Base-by-base conservation (phyloP, 2,797 vertebrate species). In the Catostomus latipinnis region DNA sequence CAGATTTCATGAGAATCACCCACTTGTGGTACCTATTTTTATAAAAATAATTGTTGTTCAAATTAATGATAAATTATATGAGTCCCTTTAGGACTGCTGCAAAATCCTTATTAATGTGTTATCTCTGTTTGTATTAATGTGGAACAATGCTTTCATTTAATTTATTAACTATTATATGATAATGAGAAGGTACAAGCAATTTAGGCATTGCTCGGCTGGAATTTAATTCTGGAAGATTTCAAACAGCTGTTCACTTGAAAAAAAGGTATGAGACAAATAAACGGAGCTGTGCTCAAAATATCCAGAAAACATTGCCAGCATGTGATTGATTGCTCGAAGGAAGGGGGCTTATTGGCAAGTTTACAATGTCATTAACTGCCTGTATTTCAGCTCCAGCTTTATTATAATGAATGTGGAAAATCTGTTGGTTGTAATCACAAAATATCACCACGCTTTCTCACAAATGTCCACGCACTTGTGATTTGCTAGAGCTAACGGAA, bases 321-420 rank as follows among this genome's bases (percentile, higher is more conserved):
- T 85, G 50, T 89, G 87, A 89, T 89, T 87, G 86, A 90, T 89
- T 86, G 81, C 87, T 87, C 81, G 82, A 89, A 85, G 89, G 82
- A 87, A 81, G 78, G 70, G 71, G 76, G 83, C 67, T 88, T 87
- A 86, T 88, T 90, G 88, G 89, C 88, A 82, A 86, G 81, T 89
- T 89, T 90, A 88, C 88, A 90, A 91, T 85, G 87, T 87, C 85
- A 86, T 85, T 88, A 87, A 74, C 74, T 83, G 66, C 74, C 78
- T 79, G 66, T 83, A 81, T 88, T 82, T 82, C 76, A 76, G 82
- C 85, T 87, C 81, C 74, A 71, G 76, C 84, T 82, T 85, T 85
- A 82, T 74, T 84, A 84, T 91, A 90, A 90, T 91, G 89, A 89
- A 89, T 90, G 86, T 86, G 67, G 78, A 78, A 88, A 88, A 89